A percentile compares a stretch with the other conserved stretches of the same genome.
Evolutionary conservation across 2,797 vertebrate species (phyloP).

Genomic region (Callimico goeldii): DNA sequence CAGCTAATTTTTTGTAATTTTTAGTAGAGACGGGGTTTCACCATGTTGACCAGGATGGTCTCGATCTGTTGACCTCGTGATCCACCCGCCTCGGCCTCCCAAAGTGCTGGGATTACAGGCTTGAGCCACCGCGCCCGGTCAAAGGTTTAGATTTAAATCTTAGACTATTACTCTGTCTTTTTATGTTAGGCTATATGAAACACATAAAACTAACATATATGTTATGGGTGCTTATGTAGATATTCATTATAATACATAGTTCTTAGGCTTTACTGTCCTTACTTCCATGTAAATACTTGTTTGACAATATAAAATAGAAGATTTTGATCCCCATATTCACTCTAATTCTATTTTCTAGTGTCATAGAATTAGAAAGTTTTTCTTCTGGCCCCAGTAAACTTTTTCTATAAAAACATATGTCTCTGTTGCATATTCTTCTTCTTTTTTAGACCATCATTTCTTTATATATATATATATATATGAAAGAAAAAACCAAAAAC

Average conservation of each 20-base stretch:
- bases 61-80: no score
- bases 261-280: constrained; percentile 10
- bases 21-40: no score
- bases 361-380: constrained; percentile 56
- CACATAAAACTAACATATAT: not conserved
- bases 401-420: constrained; percentile 31
- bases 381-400: constrained; percentile 14
- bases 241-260: constrained; percentile 3
- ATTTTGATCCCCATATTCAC: constrained; percentile 33
- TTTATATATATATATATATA: not conserved
- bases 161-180: not conserved
- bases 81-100: no score
- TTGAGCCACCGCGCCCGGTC: no score
- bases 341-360: not conserved
- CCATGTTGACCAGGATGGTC: no score
- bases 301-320: constrained; percentile 4
- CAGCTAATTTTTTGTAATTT: no score
- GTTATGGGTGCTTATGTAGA: not conserved
- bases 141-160: constrained; percentile 41
- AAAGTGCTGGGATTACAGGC: no score
- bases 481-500: not conserved
- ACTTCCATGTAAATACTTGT: constrained; percentile 33
- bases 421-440: constrained; percentile 19
- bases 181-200: constrained; percentile 38
- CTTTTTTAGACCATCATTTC: not conserved